Evolutionary conservation across 2,797 vertebrate species (phyloP).

Genomic region (Mionectes olivaceus): DNA sequence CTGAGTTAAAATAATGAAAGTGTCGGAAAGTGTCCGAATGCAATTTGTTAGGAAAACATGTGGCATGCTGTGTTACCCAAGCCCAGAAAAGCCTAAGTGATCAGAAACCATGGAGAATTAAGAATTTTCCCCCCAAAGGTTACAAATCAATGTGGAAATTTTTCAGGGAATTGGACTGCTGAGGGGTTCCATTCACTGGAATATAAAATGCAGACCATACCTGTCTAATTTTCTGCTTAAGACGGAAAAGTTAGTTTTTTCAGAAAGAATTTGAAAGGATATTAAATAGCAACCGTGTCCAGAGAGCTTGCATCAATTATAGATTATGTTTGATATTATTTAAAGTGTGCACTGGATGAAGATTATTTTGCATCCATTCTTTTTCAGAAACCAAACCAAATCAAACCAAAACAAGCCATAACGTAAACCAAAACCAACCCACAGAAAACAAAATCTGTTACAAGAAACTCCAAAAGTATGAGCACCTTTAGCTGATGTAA

Average conservation of each 20-base stretch:
- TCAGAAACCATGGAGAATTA: constrained; percentile 84
- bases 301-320: not conserved
- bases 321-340: not conserved
- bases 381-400: not conserved
- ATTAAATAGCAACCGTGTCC: not conserved
- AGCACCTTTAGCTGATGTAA: not conserved
- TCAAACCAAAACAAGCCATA: not conserved
- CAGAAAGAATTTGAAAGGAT: not conserved
- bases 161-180: constrained; percentile 66
- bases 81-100: constrained; percentile 81
- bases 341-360: not conserved
- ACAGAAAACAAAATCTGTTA: not conserved
- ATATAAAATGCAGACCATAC: constrained; percentile 2
- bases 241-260: not conserved
- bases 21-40: constrained; percentile 89
- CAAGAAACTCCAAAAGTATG: not conserved
- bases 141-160: constrained; percentile 80
- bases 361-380: not conserved
- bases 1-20: constrained; percentile 90
- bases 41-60: constrained; percentile 90
- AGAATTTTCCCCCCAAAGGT: constrained; percentile 79
- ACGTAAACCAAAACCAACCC: not conserved
- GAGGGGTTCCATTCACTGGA: constrained; percentile 39
- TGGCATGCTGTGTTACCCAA: constrained; percentile 83
- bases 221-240: not conserved